Base-by-base conservation (phyloP, 2,797 vertebrate species). In the Amblyopsis hoosieri region DNA sequence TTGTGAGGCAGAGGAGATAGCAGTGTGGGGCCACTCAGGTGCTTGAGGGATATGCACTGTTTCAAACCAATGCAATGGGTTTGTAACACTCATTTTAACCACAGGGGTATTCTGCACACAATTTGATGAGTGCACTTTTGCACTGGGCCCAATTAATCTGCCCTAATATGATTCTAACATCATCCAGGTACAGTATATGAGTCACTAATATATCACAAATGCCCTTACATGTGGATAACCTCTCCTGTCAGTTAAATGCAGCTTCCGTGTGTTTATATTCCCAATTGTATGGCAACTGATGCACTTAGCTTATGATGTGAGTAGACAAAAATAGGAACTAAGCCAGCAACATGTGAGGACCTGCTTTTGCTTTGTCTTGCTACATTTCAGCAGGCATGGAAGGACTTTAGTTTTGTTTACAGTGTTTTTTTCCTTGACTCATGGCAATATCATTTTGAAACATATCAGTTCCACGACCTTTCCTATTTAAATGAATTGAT, bases 281-380 rank as follows among this genome's bases (percentile, higher is more conserved):
- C 55, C 17, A 63, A 74, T 61, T 67, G 50, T 68, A 67, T 81
- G 73, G 64, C 68, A 72, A 54, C 45, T 66, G 47, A 47, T 67
- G 76, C 9, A 13, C 48, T 76, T 75, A 56, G 57, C 48, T 62
- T 67, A 23, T 47, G 5, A 76, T 64, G 60, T 76, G 52, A 76
- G 47, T 14, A 54, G 63, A 79, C 77, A 59, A 76, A 88, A 89
- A 90, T 81, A 87, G 71, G 86, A 87, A 79, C 66, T 61, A 60
- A 70, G 66, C 53, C 53, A 57, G 68, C 51, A 52, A 69, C 83
- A 82, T 15, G 80, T 67, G 54, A 19, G 23, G 67, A 48, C 82
- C 62, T 82, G 83, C 71, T 77, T 61, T 70, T 57, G 60, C 64
- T 74, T 54, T 55, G 65, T 56, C 42, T 45, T 54, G 59, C 66